phyloP scores from a whole-genome alignment of 2,797 vertebrate genomes.

The Acrocephalus scirpaceus region DNA sequence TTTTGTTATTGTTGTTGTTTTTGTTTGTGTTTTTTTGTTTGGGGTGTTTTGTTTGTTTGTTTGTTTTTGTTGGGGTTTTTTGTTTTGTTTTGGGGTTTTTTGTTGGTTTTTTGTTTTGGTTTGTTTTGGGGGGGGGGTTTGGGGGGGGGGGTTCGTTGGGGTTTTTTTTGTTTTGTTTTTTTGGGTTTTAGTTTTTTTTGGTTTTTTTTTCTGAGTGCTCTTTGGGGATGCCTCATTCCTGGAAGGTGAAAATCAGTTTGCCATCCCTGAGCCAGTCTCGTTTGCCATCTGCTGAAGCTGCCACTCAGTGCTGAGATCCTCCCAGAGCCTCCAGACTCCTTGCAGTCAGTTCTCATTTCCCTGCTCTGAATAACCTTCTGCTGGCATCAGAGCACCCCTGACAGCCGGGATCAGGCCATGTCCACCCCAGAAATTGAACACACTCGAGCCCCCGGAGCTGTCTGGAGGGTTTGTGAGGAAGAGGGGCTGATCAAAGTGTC shows the following conservation, averaged over 20 bases:
- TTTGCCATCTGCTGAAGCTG: background rate
- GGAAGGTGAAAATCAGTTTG: background rate
- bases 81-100: background rate
- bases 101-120: background rate
- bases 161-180: no score
- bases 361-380: background rate
- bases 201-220: background rate
- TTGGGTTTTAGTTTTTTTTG: no score
- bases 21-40: no score
- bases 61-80: no score
- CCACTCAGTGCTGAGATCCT: background rate
- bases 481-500: background rate
- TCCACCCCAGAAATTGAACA: background rate
- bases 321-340: background rate
- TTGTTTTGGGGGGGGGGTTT: no score
- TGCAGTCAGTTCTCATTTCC: background rate
- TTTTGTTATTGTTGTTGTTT: no score
- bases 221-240: background rate
- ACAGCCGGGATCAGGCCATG: background rate
- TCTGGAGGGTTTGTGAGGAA: background rate
- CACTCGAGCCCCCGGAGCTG: accelerated
- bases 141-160: no score
- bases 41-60: no score
- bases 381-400: background rate
- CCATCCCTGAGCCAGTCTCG: background rate